Base-by-base conservation (phyloP, 2,888 invertebrate genomes). In the Actias luna region DNA sequence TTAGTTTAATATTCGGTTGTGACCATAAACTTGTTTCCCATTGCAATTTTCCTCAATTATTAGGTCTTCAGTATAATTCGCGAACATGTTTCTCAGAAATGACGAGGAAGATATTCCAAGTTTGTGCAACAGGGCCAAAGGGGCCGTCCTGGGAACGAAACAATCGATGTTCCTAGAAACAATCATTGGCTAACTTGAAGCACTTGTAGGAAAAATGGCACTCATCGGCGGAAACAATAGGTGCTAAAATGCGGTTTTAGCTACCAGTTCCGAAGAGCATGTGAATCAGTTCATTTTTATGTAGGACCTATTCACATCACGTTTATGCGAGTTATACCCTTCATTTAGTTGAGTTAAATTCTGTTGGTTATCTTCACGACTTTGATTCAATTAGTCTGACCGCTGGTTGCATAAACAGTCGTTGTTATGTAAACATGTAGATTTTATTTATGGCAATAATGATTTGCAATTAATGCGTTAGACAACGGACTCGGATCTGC, bases 161-260 rank as follows among this genome's bases (percentile, higher is more conserved):
- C 84, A 85, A 87, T 87, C 74, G 82, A 74, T 69, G 69, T 87
- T 88, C 84, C 77, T 81, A 82, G 87, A 87, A 87, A 65, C 73
- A 61, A 67, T 77, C 75, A 79, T 79, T 78, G 75, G 76, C 18
- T 42, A 42, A 42, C 42, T 8, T 18, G 42, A 18, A 74, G 76
- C 74, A 70, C 73, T 78, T 82, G 82, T 83, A 82, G 77, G 76
- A 76, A 77, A 80, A 75, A 78, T 72, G 68, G 77, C 77, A 79
- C 77, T 77, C 78, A 76, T 77, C 82, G 73, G 65, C 75, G 79
- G 78, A 84, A 83, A 87, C 84, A 86, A 87, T 86, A 79, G 83
- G 80, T 80, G 81, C 76, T 85, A 85, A 85, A 84, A 76, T 80
- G 74, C 71, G 69, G 78, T 77, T 80, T 80, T 80, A 81, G 80